Conservation (phyloP, 2,888 invertebrate species). For the Amblyjoppa fuscipennis region DNA sequence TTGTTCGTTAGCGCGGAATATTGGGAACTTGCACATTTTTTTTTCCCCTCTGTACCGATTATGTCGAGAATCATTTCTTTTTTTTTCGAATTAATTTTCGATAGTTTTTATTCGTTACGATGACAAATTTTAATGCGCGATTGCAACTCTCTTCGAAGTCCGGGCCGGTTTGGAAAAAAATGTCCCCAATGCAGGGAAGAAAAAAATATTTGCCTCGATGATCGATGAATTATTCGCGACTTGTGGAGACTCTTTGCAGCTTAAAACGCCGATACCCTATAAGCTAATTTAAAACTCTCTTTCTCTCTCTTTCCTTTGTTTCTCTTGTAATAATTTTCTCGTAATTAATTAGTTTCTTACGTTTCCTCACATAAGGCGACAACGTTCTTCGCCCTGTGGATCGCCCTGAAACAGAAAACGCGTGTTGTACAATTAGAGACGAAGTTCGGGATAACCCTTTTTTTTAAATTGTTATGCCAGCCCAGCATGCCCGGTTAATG, state of each 20-base stretch:
- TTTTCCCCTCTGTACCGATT: constrained; percentile 6
- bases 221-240: constrained; percentile 10
- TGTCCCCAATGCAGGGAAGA: constrained; percentile 34
- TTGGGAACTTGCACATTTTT: constrained; percentile 42
- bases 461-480: constrained; percentile 35
- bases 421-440: constrained; percentile 61
- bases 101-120: constrained; percentile 17
- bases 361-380: constrained; percentile 86
- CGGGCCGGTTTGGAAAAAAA: constrained; percentile 28
- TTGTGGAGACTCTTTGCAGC: constrained; percentile 65
- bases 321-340: constrained; percentile 51
- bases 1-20: constrained; percentile 31
- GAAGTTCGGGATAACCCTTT: constrained; percentile 60
- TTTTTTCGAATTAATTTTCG: constrained; percentile 18
- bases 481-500: constrained; percentile 69
- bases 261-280: constrained; percentile 66
- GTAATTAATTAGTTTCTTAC: constrained; percentile 69
- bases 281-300: constrained; percentile 69
- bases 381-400: constrained; percentile 87
- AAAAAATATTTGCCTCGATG: constrained; percentile 14
- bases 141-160: constrained; percentile 50
- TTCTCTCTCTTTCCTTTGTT: constrained; percentile 41
- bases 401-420: constrained; percentile 84
- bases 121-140: constrained; percentile 21
- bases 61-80: constrained; percentile 11